Conservation (phyloP, 2,113 vertebrate species). For the Corynorhinus townsendii region DNA sequence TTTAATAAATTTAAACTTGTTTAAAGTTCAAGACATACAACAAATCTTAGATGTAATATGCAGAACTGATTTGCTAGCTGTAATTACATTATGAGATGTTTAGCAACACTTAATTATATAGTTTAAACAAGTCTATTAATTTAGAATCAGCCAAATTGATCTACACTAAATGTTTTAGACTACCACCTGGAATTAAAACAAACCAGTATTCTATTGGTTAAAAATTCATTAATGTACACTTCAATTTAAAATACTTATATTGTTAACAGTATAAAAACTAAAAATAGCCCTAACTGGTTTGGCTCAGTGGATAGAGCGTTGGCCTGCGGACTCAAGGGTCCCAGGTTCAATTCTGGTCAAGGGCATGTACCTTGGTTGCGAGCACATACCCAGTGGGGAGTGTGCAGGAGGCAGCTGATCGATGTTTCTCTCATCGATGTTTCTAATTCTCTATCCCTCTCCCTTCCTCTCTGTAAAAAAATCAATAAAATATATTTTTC, state of each 20-base stretch:
- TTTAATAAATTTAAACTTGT: background rate
- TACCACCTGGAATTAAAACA: background rate
- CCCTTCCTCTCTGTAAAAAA: too few relatives aligned
- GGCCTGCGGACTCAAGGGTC: too few relatives aligned
- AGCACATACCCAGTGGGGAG: too few relatives aligned
- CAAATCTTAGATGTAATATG: background rate
- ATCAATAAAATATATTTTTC: too few relatives aligned
- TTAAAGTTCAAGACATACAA: background rate
- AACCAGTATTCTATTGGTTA: background rate
- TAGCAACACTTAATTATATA: background rate
- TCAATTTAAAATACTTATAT: background rate
- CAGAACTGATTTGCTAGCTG: conserved; percentile 17
- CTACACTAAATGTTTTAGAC: background rate
- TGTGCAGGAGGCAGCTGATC: too few relatives aligned
- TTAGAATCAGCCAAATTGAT: background rate
- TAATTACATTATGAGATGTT: background rate
- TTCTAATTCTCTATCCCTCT: too few relatives aligned
- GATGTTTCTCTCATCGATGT: too few relatives aligned
- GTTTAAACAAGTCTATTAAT: conserved; percentile 18
- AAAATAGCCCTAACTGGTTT: background rate
- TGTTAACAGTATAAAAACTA: background rate
- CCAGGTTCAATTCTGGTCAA: too few relatives aligned
- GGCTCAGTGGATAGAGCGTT: too few relatives aligned
- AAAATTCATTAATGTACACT: background rate
- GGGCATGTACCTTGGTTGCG: too few relatives aligned